phyloP scores from a whole-genome alignment of 1,140 invertebrate species.

The Bombus pascuorum region DNA sequence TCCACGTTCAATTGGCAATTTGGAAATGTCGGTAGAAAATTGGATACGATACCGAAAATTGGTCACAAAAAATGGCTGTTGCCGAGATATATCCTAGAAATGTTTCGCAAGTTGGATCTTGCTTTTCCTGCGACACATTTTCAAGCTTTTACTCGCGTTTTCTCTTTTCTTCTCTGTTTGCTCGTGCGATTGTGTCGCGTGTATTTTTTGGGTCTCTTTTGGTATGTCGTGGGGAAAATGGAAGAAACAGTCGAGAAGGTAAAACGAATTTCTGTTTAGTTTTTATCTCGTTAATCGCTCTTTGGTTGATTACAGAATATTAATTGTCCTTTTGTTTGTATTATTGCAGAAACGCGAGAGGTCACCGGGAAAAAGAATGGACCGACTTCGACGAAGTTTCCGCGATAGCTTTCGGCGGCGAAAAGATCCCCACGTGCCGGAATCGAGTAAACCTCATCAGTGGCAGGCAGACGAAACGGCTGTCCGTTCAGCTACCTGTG shows the following conservation, averaged over 20 bases:
- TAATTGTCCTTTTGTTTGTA: conserved; percentile 2
- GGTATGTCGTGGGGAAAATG: neutral
- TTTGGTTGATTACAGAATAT: neutral
- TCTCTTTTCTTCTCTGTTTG: neutral
- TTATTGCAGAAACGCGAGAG: conserved; percentile 84
- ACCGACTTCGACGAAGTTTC: conserved; percentile 94
- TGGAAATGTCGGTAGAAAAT: too few species aligned
- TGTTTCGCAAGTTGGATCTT: too few species aligned
- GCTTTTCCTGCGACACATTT: neutral
- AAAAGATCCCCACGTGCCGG: conserved; percentile 90
- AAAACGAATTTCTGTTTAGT: neutral
- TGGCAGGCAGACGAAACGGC: conserved; percentile 99
- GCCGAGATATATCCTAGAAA: too few species aligned
- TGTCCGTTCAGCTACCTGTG: conserved; percentile 97
- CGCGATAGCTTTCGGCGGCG: conserved; percentile 95
- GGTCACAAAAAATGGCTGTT: too few species aligned
- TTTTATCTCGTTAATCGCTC: neutral
- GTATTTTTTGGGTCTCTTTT: neutral
- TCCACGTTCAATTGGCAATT: too few species aligned
- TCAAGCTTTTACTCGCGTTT: neutral
- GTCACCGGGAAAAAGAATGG: conserved; percentile 91
- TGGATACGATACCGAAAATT: too few species aligned
- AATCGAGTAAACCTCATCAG: conserved; percentile 97
- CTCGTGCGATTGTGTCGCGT: neutral
- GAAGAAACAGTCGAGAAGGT: too few species aligned